Base-by-base conservation (phyloP, 2,797 vertebrate species). In the Coregonus sp. region DNA sequence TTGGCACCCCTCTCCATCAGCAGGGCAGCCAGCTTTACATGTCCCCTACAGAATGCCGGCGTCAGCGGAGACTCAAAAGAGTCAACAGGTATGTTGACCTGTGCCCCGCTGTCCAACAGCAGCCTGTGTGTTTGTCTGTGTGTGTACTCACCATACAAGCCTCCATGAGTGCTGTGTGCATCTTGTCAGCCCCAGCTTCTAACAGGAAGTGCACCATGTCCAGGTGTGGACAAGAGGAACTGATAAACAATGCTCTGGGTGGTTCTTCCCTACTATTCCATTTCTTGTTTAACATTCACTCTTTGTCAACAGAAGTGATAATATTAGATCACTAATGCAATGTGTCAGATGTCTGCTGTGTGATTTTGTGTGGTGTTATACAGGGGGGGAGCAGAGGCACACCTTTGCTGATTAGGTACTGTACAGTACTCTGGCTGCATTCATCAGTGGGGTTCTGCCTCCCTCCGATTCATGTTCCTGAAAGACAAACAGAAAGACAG, bases 101-200 rank as follows among this genome's bases (percentile, higher is more conserved):
- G 96, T 73, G 96, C 96, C 7, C 96, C 96, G 29, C 96, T 97
- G 88, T 97, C 96, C 86, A 96, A 91, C 81, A 97, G 93, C 86
- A 97, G 89, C 71, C 96, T 5, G 29, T 72, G 18, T 66, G 29
- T 72, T 14, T 66, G 61, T 35, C 54, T 37, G 69, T 16, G 2
- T 78, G 50, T 35, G 16, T 29, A 37, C 78, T 93, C 92, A 95
- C 95, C 96, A 97, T 96, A 92, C 96, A 97, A 87, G 96, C 96
- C 81, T 96, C 96, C 96, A 97, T 97, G 81, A 97, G 93, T 0
- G 96, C 96, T 0, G 96, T 97, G 90, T 96, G 96, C 96, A 97
- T 97, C 89, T 96, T 95, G 89, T 97, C 96, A 77, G 96, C 96
- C 86, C 96, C 96, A 89, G 96, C 96, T 89, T 96, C 95, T 87